Base-by-base conservation (phyloP, 2,113 vertebrate species). In the Lophura nycthemera region DNA sequence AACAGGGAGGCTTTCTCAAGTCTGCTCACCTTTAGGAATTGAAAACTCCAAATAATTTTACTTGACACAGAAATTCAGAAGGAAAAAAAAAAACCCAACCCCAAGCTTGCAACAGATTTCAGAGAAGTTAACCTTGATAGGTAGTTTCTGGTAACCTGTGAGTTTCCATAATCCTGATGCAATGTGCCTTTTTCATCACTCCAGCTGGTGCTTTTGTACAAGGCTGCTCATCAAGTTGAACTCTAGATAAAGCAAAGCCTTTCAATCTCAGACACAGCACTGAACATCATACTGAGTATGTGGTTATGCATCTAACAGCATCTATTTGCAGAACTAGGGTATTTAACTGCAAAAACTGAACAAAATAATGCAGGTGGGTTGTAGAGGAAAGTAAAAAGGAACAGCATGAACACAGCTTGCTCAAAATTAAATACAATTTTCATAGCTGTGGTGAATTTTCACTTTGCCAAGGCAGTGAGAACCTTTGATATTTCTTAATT, bases 141-240 rank as follows among this genome's bases (percentile, higher is more conserved):
- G 47, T 50, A 29, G 27, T 25, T 52, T 18, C 13, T 10, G n/a
- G 27, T 2, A 13, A 29, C 0, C 10, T 2, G 57, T 2, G 7
- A 36, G 24, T 75, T 21, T 65, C 34, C 69, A 18, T 3, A 11
- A 42, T 10, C 25, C 25, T 22, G 42, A 76, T 19, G 22, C 34
- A 73, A 64, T 1, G 2, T 5, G 32, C 47, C 52, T 78, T 59
- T 64, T 30, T 13, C 8, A 54, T 11, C 47, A 63, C 34, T 80
- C 52, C 42, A 19, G 20, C 17, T 50, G 21, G 11, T 64, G 54
- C 34, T 91, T 69, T 78, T 17, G 29, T 32, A 65, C 60, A 76
- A 86, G 61, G 32, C 25, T 29, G 32, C 32, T 63, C 67, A 57
- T 4, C 27, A 45, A 43, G 18, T 6, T 56, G 60, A 86, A 25